Conservation (phyloP, 2,797 vertebrate species). For the Premnoplex brunnescens region DNA sequence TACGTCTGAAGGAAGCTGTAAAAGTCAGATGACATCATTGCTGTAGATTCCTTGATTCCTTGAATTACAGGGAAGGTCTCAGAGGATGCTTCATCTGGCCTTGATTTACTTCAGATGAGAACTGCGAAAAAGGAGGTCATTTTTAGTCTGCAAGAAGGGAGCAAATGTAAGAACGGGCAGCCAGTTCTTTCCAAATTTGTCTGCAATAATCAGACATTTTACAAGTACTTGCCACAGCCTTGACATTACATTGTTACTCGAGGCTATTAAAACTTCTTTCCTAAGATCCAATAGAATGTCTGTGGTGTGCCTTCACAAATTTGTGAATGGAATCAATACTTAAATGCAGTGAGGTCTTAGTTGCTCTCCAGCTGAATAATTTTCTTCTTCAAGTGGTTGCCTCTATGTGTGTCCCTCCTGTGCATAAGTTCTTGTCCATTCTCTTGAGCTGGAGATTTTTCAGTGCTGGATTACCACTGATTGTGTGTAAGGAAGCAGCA, state of each 20-base stretch:
- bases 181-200: not conserved
- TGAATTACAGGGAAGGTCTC: not conserved
- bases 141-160: not conserved
- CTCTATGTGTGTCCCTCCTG: not conserved
- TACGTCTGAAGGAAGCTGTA: not conserved
- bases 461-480: not conserved
- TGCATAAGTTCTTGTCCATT: not conserved
- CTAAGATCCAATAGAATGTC: not conserved
- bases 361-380: not conserved
- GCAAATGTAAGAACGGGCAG: not conserved
- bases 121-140: not conserved
- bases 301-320: not conserved
- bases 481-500: not conserved
- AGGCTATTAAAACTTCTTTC: not conserved
- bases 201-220: not conserved
- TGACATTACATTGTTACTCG: not conserved
- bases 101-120: not conserved
- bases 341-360: not conserved
- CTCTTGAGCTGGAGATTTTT: not conserved
- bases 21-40: not conserved
- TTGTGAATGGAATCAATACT: not conserved
- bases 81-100: not conserved
- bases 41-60: not conserved
- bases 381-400: not conserved
- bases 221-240: not conserved